These are phyloP conservation scores for Pelosia muscerda DNA, from an alignment of 2,888 invertebrate species.

Conservation along the genomic window DNA sequence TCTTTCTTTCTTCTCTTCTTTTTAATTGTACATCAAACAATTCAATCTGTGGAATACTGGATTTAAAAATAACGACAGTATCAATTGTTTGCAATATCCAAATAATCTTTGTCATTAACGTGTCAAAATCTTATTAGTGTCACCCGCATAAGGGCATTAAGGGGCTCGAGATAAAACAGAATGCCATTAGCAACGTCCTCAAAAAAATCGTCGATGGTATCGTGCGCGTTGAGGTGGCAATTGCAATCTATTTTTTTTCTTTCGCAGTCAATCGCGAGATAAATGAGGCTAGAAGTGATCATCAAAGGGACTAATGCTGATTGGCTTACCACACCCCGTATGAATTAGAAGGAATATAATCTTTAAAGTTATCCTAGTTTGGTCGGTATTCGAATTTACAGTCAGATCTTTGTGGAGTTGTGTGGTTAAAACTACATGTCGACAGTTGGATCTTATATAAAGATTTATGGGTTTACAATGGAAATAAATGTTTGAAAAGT, in stretches of 20 bases:
- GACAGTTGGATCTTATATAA: conserved; percentile 67
- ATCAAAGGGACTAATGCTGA: conserved; percentile 82
- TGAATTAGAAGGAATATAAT: conserved; percentile 38
- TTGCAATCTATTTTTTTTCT: conserved; percentile 84
- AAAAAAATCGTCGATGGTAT: conserved; percentile 80
- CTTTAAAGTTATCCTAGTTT: conserved; percentile 42
- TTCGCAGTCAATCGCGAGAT: conserved; percentile 80
- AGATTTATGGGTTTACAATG: conserved; percentile 70
- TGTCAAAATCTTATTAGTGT: conserved; percentile 85
- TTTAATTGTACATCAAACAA: background rate
- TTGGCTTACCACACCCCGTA: conserved; percentile 69
- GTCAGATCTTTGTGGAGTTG: conserved; percentile 16
- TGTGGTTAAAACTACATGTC: conserved; percentile 59
- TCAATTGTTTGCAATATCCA: conserved; percentile 36
- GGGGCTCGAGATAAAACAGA: conserved; percentile 84
- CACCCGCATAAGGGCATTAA: conserved; percentile 85
- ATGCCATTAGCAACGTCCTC: conserved; percentile 78
- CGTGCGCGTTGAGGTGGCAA: conserved; percentile 81
- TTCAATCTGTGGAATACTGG: background rate
- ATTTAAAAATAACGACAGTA: background rate
- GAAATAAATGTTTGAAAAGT: conserved; percentile 27
- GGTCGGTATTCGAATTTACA: conserved; percentile 37
- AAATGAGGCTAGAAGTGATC: conserved; percentile 80
- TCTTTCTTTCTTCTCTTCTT: too few species aligned
- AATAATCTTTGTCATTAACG: conserved; percentile 78